Percentiles rank a stretch among this genome's conserved stretches.
Evolutionary conservation across 1,140 invertebrate genomes (phyloP).

Genomic region (Dendrolimus kikuchii): DNA sequence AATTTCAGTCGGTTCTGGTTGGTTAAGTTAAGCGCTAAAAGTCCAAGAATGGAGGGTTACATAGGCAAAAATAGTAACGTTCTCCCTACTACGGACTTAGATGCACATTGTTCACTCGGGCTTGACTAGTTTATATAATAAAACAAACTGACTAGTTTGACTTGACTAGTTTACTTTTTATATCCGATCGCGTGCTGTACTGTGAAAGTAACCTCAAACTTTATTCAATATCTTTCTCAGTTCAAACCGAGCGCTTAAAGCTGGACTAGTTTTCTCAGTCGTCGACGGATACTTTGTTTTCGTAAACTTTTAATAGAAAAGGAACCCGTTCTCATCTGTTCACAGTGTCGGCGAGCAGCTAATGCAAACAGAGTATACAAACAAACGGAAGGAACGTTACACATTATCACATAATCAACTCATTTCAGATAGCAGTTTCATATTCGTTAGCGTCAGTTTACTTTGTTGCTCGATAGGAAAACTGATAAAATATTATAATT

Average conservation of each 20-base stretch:
- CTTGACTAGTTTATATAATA: no score
- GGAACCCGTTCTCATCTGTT: conserved; percentile 7
- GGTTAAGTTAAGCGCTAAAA: no score
- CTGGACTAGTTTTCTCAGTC: conserved; percentile 9
- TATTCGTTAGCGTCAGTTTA: neutral
- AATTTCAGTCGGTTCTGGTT: no score
- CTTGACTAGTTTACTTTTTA: conserved; percentile 19
- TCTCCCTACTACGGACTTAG: no score
- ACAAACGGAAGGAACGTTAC: no score
- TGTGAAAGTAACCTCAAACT: conserved; percentile 26
- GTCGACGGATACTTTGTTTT: neutral
- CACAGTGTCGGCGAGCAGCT: neutral
- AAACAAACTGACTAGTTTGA: no score
- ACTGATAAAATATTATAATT: no score
- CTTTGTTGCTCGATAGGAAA: neutral
- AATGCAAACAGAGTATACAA: neutral
- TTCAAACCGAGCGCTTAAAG: conserved; percentile 12
- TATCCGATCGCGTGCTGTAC: conserved; percentile 21
- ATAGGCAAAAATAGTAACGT: no score
- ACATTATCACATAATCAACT: no score
- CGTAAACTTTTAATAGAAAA: conserved; percentile 7
- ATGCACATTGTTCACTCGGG: no score
- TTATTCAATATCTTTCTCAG: conserved; percentile 34
- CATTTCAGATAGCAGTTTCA: neutral
- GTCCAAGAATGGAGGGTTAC: no score